Conservation (phyloP, 2,888 invertebrate genomes). For the Mycalesis mineus region DNA sequence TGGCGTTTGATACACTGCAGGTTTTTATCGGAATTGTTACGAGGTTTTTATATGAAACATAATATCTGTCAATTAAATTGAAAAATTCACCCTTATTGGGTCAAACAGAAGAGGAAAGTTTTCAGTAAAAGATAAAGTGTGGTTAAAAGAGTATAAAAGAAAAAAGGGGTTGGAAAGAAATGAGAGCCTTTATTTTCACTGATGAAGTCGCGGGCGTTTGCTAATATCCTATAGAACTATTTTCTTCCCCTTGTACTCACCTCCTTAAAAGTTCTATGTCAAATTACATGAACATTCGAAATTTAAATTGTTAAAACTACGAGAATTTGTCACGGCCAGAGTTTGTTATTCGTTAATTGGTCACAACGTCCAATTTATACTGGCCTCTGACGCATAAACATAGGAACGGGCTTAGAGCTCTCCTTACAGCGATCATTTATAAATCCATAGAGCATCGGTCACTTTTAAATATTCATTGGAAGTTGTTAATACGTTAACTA, state of each 20-base stretch:
- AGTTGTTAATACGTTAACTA: conserved; percentile 66
- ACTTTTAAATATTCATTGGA: conserved; percentile 63
- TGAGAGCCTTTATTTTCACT: no score
- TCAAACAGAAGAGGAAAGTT: no score
- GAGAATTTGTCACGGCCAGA: conserved; percentile 70
- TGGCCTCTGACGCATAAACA: conserved; percentile 27
- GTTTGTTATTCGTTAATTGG: conserved; percentile 73
- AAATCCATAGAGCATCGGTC: conserved; percentile 45
- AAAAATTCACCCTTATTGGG: no score
- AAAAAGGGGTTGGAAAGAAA: background rate
- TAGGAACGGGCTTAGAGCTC: conserved; percentile 19
- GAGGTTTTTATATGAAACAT: no score
- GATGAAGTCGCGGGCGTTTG: no score
- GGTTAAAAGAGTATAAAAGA: no score
- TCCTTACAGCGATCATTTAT: conserved; percentile 30
- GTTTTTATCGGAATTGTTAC: no score
- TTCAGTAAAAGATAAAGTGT: no score
- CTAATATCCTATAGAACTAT: no score
- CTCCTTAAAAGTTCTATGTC: conserved; percentile 41
- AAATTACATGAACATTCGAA: conserved; percentile 64
- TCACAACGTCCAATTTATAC: conserved; percentile 45
- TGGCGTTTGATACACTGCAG: no score
- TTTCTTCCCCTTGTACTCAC: conserved; percentile 9
- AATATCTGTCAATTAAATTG: no score
- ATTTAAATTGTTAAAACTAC: conserved; percentile 75